These are phyloP conservation scores for Hirundo rustica DNA, from an alignment of 2,797 vertebrate species.

Conservation along the genomic window DNA sequence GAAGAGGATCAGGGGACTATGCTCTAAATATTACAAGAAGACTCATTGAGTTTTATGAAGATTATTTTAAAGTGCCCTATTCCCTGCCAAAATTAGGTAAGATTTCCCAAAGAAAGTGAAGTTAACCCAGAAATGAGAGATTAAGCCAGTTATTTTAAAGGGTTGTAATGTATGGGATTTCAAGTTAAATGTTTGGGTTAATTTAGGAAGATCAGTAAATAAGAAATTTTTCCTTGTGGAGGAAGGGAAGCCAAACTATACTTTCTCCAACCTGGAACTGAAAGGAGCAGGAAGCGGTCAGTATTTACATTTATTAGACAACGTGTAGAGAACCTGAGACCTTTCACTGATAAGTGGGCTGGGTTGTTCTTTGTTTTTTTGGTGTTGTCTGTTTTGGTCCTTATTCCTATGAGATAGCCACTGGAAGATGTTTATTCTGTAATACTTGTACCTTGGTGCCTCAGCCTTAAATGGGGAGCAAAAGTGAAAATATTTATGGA, in stretches of 20 bases:
- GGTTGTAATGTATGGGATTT: not conserved
- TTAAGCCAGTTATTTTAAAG: not conserved
- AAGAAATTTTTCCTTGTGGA: not conserved
- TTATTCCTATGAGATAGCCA: not conserved
- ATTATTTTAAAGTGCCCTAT: conserved; percentile 93
- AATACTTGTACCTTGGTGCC: not conserved
- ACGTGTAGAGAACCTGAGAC: not conserved
- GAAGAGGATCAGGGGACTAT: conserved; percentile 90
- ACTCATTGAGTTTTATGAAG: conserved; percentile 92
- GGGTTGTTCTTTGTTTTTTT: not conserved
- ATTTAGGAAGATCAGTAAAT: not conserved
- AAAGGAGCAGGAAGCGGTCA: not conserved
- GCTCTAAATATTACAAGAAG: conserved; percentile 91
- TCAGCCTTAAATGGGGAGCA: not conserved
- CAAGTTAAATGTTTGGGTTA: not conserved
- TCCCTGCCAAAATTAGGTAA: conserved; percentile 92
- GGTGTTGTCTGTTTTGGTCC: not conserved
- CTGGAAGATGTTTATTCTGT: not conserved
- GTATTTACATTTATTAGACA: not conserved
- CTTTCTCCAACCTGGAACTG: not conserved
- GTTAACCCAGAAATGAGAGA: not conserved
- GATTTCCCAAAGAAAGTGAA: conserved; percentile 37
- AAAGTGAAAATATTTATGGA: not conserved
- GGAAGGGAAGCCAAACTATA: not conserved
- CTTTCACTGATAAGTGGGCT: not conserved